Percentiles rank a stretch among this genome's conserved stretches.
Conservation (phyloP, 2,888 invertebrate genomes). For the Harpalus rubripes region DNA sequence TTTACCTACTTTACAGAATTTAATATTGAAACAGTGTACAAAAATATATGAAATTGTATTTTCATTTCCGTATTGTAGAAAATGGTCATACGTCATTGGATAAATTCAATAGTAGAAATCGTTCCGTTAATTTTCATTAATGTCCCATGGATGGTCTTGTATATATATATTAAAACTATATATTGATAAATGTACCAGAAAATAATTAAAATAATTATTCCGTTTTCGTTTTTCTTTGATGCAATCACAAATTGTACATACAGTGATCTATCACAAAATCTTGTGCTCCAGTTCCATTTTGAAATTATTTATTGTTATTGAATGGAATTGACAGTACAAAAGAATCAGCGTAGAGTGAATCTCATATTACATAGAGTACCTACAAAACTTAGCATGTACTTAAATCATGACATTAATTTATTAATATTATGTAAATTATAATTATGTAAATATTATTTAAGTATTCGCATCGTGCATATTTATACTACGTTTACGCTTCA, state of each 20-base stretch:
- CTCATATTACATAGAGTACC: conserved; percentile 72
- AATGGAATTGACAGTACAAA: conserved; percentile 31
- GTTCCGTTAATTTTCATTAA: too few relatives aligned
- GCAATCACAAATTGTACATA: conserved; percentile 52
- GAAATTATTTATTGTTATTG: conserved; percentile 35
- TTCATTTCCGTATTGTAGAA: too few relatives aligned
- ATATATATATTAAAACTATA: too few relatives aligned
- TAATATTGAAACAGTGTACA: too few relatives aligned
- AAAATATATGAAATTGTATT: too few relatives aligned
- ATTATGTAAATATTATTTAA: conserved; percentile 63
- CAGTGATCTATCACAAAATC: conserved; percentile 38
- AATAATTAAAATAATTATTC: too few relatives aligned
- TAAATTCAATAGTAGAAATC: too few relatives aligned
- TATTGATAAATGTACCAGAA: too few relatives aligned
- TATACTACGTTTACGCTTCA: conserved; percentile 56
- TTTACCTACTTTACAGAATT: too few relatives aligned
- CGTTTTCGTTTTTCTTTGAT: background rate
- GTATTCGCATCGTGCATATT: conserved; percentile 54
- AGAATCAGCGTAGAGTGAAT: conserved; percentile 73
- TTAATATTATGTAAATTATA: conserved; percentile 58
- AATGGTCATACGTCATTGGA: too few relatives aligned
- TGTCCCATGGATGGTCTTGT: too few relatives aligned
- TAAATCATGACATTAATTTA: conserved; percentile 64
- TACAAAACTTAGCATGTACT: conserved; percentile 59
- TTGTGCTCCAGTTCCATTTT: conserved; percentile 16